A percentile compares a stretch with the other conserved stretches of the same genome.
Evolutionary conservation across 2,113 vertebrate species (phyloP).

Genomic region (Tautogolabrus adspersus): DNA sequence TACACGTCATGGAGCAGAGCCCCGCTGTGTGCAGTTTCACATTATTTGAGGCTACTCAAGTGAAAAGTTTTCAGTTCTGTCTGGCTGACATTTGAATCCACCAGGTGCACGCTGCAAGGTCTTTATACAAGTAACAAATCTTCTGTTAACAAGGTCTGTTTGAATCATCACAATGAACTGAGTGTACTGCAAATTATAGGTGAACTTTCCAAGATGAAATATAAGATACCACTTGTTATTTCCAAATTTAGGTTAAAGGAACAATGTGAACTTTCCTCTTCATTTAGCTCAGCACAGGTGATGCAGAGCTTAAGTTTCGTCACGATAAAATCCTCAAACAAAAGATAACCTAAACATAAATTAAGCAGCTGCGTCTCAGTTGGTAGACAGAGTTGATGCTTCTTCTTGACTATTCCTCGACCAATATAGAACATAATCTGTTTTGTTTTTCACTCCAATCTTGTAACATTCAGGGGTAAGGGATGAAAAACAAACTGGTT

Average conservation of each 20-base stretch:
- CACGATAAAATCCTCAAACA: neutral
- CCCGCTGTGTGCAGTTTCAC: slow-evolving; percentile 13
- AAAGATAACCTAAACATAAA: too few species aligned
- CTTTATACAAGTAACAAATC: neutral
- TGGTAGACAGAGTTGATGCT: too few species aligned
- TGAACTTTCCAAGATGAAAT: neutral
- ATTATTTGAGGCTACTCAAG: slow-evolving; percentile 5
- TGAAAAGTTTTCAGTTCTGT: slow-evolving; percentile 16
- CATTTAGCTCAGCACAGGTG: neutral
- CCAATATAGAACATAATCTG: too few species aligned
- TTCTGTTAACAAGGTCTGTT: slow-evolving; percentile 11
- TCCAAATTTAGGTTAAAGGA: neutral
- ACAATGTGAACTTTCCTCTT: neutral
- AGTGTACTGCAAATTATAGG: slow-evolving; percentile 5
- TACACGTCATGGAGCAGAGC: slow-evolving; percentile 10
- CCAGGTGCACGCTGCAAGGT: slow-evolving; percentile 22
- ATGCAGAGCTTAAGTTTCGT: neutral
- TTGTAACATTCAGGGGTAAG: too few species aligned
- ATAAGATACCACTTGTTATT: neutral
- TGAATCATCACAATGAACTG: neutral
- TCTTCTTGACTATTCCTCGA: too few species aligned
- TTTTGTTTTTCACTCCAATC: too few species aligned
- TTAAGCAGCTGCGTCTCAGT: too few species aligned
- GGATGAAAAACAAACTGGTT: too few species aligned
- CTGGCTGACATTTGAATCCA: slow-evolving; percentile 21